Conservation (phyloP, 2,797 vertebrate genomes). For the Sebastes elongatus region DNA sequence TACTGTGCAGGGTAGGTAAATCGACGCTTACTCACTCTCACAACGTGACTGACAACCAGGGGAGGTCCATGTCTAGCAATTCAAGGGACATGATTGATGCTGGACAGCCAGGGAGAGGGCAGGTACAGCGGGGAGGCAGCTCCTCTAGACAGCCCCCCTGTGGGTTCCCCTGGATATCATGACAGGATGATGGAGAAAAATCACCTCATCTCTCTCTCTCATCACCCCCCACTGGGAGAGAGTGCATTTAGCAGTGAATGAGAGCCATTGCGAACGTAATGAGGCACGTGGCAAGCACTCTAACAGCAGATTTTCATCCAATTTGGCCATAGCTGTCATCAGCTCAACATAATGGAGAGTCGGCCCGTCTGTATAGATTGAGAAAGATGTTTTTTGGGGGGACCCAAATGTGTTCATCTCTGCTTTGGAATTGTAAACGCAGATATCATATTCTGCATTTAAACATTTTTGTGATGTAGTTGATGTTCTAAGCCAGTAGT, state of each 20-base stretch:
- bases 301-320: conserved; percentile 28
- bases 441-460: background rate
- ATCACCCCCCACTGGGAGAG: conserved; percentile 11
- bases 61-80: background rate
- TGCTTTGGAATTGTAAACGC: background rate
- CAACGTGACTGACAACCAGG: background rate
- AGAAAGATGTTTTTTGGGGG: background rate
- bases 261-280: conserved; percentile 25
- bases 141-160: background rate
- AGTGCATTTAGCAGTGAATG: conserved; percentile 32
- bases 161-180: conserved; percentile 2
- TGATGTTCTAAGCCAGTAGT: background rate
- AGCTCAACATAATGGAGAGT: background rate
- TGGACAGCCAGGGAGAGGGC: background rate
- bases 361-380: background rate
- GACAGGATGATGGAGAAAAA: conserved; percentile 47
- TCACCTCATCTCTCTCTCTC: conserved; percentile 17
- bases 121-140: background rate
- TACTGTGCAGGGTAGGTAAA: background rate
- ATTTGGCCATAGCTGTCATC: conserved; percentile 16
- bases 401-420: background rate
- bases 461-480: background rate
- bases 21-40: background rate
- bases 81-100: conserved; percentile 19
- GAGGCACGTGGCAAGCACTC: conserved; percentile 35